Base-by-base conservation (phyloP, 2,113 vertebrate genomes). In the Eubucco bourcierii region DNA sequence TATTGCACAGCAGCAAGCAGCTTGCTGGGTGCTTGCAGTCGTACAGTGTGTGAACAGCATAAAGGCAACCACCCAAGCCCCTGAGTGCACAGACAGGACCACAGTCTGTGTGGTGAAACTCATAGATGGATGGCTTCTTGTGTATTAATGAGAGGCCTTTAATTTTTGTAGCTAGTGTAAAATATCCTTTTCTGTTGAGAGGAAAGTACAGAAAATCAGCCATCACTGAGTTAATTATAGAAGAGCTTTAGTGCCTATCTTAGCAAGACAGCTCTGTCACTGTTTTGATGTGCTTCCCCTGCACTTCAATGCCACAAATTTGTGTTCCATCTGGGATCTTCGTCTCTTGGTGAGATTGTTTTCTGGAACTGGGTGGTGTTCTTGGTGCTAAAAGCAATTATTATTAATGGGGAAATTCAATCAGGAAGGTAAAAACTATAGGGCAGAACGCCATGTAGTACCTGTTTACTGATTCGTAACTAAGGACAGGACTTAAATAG, bases 101-200 rank as follows among this genome's bases (percentile, higher is more conserved):
- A 52, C 72, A 53, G 55, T 23, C 72, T 90, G 80, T n/a, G 82
- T 1, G 15, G 41, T 53, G 93, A 92, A 77, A 56, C 82, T 83
- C 86, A 61, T 84, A 34, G 37, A 14, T 85, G 71, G 77, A 83
- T 3, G 41, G 68, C 68, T 95, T 95, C 92, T 91, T 1, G 4
- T 92, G 87, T 88, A 85, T 87, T 95, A 97, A 96, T 87, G 53
- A 95, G 71, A 95, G 34, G 28, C 37, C n/a, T 95, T 95, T 88
- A 34, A 15, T 90, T 97, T 96, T 91, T 87, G 78, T 81, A 71
- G 89, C 55, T 52, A 47, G 29, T 60, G 44, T 92, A 63, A 78
- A 94, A 71, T 75, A 96, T 87, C 34, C n/a, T 17, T 29, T 88
- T 96, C 95, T 94, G 66, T 7, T 91, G 68, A 96, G 91, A 88